Conservation (phyloP, 2,797 vertebrate species). For the Macrochelys suwanniensis region DNA sequence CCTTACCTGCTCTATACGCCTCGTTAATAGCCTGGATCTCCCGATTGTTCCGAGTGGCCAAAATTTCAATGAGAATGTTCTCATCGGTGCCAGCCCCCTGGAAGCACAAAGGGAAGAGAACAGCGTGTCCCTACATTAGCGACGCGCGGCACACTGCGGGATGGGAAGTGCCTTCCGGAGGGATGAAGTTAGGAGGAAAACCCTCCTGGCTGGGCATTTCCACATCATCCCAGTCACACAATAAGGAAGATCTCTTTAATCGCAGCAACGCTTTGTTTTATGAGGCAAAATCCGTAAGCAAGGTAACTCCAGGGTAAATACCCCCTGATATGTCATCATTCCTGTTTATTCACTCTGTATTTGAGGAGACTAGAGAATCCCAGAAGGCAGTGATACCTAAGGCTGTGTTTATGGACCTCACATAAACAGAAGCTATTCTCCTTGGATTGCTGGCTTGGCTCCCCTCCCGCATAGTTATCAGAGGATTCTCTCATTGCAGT, state of each 20-base stretch:
- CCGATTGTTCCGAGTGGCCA: constrained; percentile 91
- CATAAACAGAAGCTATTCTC: background rate
- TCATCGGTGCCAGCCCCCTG: constrained; percentile 97
- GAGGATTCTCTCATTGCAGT: background rate
- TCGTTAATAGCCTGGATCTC: constrained; percentile 91
- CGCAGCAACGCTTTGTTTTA: background rate
- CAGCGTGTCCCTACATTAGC: background rate
- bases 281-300: background rate
- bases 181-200: background rate
- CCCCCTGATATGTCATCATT: background rate
- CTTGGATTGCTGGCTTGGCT: background rate
- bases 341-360: background rate
- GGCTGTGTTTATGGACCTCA: background rate
- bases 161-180: background rate
- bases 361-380: background rate
- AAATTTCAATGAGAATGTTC: constrained; percentile 92
- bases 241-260: background rate
- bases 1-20: constrained; percentile 88
- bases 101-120: background rate
- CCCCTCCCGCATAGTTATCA: background rate
- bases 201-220: background rate
- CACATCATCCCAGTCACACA: background rate
- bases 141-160: background rate
- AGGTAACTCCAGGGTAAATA: background rate
- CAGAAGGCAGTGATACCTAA: too few relatives aligned